A percentile compares a stretch with the other conserved stretches of the same genome.
Conservation (phyloP, 2,888 invertebrate species). For the Thecophora atra region DNA sequence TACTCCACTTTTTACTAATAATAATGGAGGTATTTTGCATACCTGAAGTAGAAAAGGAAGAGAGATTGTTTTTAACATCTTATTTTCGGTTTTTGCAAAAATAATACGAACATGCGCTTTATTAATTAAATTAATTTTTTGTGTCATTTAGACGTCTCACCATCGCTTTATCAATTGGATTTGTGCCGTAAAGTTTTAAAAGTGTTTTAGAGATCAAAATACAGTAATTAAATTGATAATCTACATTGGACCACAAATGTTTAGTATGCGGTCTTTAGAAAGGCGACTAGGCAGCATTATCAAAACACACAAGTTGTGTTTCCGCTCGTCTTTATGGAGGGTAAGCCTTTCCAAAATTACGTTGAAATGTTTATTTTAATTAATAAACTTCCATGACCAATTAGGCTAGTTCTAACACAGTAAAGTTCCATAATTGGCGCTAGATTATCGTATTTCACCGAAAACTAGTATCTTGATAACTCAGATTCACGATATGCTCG, state of each 20-base stretch:
- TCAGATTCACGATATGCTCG: background rate
- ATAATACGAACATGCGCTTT: background rate
- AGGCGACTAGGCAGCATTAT: slow-evolving; percentile 17
- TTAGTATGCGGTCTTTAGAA: slow-evolving; percentile 23
- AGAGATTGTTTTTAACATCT: background rate
- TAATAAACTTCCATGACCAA: background rate
- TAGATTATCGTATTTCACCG: slow-evolving; percentile 11
- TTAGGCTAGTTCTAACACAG: background rate
- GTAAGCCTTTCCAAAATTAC: background rate
- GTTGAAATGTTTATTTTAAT: too few relatives aligned
- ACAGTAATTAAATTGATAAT: slow-evolving; percentile 21
- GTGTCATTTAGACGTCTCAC: background rate
- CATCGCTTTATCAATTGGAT: background rate
- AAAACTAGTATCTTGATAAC: background rate
- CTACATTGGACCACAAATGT: background rate
- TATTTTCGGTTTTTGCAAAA: background rate
- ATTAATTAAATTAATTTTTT: background rate
- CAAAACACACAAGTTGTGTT: background rate
- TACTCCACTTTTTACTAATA: too few relatives aligned
- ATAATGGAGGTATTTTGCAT: too few relatives aligned
- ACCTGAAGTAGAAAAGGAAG: too few relatives aligned
- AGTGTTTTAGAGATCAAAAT: background rate
- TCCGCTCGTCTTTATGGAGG: background rate
- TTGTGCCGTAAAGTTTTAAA: too few relatives aligned
- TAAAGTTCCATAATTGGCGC: background rate